phyloP scores from a whole-genome alignment of 2,113 vertebrate species.

The Himantopus leucocephalus region DNA sequence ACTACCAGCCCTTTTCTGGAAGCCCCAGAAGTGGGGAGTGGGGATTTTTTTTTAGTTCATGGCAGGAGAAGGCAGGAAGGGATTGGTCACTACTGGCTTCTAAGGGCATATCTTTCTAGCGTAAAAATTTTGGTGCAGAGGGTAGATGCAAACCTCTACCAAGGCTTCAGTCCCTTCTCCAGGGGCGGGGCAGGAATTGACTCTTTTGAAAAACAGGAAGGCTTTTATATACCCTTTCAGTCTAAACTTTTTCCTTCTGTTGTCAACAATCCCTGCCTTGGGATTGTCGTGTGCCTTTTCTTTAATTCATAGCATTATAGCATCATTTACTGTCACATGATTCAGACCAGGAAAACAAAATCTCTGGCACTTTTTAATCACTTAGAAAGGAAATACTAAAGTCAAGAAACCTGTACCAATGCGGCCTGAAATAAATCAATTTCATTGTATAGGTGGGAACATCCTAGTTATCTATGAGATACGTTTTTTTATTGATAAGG shows the following conservation, averaged over 20 bases:
- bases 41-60: rapidly evolving
- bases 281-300: background rate
- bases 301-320: background rate
- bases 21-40: background rate
- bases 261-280: background rate
- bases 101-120: rapidly evolving
- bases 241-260: background rate
- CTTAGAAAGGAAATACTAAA: background rate
- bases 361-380: background rate
- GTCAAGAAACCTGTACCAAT: background rate
- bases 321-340: background rate
- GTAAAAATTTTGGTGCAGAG: background rate
- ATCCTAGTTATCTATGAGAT: background rate
- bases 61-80: background rate
- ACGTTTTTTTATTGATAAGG: background rate
- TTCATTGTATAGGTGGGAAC: background rate
- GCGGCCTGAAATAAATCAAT: background rate
- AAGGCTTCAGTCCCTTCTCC: background rate
- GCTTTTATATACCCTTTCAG: background rate
- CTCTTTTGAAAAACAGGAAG: background rate
- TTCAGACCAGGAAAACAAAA: background rate
- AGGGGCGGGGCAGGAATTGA: background rate
- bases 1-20: background rate
- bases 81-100: background rate
- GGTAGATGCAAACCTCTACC: background rate